These are phyloP conservation scores for Dioctria linearis DNA, from an alignment of 2,888 invertebrate genomes.

Conservation along the genomic window DNA sequence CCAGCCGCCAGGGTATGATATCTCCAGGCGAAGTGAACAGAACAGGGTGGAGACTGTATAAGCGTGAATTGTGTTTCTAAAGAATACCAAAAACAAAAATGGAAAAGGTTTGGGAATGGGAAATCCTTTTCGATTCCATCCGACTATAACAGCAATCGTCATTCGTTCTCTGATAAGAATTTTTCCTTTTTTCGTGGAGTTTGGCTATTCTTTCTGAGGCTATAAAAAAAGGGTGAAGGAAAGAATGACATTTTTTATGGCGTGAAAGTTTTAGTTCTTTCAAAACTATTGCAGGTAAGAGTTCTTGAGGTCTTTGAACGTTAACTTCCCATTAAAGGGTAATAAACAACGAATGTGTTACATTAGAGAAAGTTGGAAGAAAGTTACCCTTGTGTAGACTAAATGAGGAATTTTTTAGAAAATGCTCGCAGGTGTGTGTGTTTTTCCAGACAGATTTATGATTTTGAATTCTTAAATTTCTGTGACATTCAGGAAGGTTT, in stretches of 20 bases:
- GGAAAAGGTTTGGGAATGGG: conserved; percentile 39
- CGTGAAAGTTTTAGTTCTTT: conserved; percentile 58
- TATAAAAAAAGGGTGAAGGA: conserved; percentile 52
- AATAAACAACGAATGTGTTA: conserved; percentile 35
- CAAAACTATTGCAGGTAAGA: conserved; percentile 14
- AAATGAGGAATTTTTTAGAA: conserved; percentile 14
- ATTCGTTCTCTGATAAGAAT: conserved; percentile 15
- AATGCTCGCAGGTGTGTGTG: conserved; percentile 15
- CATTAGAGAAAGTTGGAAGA: background rate
- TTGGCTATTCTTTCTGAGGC: conserved; percentile 10
- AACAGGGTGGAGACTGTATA: conserved; percentile 33
- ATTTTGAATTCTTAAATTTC: background rate
- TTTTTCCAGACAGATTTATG: conserved; percentile 16
- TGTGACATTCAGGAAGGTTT: background rate
- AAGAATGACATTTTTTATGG: conserved; percentile 57
- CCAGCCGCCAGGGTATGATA: background rate
- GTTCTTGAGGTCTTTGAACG: background rate
- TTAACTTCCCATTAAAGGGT: conserved; percentile 26
- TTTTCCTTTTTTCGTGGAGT: conserved; percentile 5
- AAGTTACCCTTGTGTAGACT: conserved; percentile 4
- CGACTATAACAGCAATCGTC: conserved; percentile 38
- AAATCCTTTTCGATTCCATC: conserved; percentile 51
- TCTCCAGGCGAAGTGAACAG: background rate
- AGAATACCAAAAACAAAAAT: conserved; percentile 13
- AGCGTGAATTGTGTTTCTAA: conserved; percentile 36